Base-by-base conservation (phyloP, 1,140 invertebrate species). In the Orius insidiosus region DNA sequence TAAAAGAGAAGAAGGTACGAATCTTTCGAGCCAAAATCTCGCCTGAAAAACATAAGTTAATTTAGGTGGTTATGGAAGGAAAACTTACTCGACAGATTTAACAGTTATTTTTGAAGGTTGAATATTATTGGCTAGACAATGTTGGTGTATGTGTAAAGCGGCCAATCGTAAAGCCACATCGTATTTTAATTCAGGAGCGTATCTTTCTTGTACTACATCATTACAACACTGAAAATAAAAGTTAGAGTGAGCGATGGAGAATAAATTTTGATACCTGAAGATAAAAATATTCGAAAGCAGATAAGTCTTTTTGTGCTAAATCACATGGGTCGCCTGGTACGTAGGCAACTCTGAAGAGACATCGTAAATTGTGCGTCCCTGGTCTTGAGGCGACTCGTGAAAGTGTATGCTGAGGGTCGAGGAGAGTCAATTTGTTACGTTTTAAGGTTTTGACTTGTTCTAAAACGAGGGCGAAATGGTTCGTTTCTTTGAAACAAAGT, bases 231-330 rank as follows among this genome's bases (percentile, higher is more conserved):
- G 75, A 30, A 67, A 65, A 50, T n/a, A n/a, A n/a, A n/a, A n/a
- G n/a, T n/a, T n/a, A n/a, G n/a, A n/a, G n/a, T n/a, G n/a, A n/a
- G n/a, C n/a, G n/a, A n/a, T n/a, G n/a, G n/a, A n/a, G n/a, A n/a
- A n/a, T n/a, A n/a, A n/a, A n/a, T n/a, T 7, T 8, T 54, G 54
- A 53, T 58, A 73, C 71, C 65, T 79, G 77, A 57, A 81, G 71
- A 64, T 86, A 94, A 11, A 92, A 71, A 63, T 94, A 94, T 62
- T 92, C 86, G 57, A 94, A 75, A 7, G 85, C 81, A 13, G 78
- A 73, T 2, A 85, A 67, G 65, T 93, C 88, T 55, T 75, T 71
- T 58, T 82, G 75, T 1, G 85, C 76, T 31, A 92, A 61, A 31
- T 83, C 80, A 10, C 80, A 81, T 1, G 85, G 78, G 53, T 89